Conservation (phyloP, 2,797 vertebrate genomes). For the Clamator glandarius region DNA sequence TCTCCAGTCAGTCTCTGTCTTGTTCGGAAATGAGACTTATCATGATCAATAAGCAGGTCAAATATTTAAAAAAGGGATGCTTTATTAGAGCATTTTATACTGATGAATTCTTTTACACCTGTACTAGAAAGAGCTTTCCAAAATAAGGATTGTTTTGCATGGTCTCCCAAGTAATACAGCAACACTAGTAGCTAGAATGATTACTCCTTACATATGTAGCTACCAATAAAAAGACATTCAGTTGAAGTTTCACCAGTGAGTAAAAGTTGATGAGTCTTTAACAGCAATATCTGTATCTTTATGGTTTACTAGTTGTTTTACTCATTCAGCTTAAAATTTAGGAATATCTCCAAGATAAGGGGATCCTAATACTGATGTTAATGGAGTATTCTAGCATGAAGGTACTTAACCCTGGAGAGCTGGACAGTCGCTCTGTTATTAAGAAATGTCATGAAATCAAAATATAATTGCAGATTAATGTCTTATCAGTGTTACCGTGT, state of each 20-base stretch:
- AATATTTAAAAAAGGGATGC: background rate
- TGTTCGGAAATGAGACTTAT: background rate
- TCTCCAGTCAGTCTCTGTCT: background rate
- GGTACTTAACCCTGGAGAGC: background rate
- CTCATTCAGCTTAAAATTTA: background rate
- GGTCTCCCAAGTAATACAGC: background rate
- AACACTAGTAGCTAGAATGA: background rate
- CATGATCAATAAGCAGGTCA: background rate
- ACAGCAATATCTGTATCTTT: too few relatives aligned
- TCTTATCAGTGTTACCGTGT: background rate
- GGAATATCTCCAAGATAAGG: background rate
- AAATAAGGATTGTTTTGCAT: background rate
- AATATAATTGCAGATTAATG: background rate
- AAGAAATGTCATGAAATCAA: conserved; percentile 13
- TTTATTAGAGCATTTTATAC: background rate
- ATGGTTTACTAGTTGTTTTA: background rate
- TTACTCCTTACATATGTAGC: background rate
- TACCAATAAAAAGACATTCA: background rate
- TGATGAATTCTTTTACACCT: background rate
- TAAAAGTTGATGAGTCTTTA: background rate
- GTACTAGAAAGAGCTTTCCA: background rate
- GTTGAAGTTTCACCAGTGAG: background rate
- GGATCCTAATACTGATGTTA: background rate
- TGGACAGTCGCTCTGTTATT: background rate
- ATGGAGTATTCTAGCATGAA: background rate